Conservation (phyloP, 2,797 vertebrate genomes). For the Myotis myotis region DNA sequence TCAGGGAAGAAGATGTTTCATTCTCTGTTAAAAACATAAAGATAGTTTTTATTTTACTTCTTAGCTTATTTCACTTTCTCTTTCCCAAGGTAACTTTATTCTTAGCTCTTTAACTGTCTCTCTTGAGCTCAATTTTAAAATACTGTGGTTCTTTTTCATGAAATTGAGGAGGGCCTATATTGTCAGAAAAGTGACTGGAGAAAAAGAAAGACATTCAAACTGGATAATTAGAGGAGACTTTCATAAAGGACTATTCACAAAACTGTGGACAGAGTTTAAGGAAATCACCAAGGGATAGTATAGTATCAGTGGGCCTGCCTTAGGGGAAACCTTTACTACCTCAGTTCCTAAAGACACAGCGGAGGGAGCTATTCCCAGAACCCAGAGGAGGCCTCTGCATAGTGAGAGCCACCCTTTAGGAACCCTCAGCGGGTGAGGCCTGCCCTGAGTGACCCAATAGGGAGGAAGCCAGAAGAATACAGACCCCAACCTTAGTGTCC, state of each 20-base stretch:
- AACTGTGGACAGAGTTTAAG: neutral
- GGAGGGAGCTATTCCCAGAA: neutral
- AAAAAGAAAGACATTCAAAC: neutral
- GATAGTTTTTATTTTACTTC: neutral
- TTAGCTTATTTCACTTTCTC: neutral
- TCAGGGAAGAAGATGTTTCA: neutral
- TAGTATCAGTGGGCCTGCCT: neutral
- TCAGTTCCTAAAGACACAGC: neutral
- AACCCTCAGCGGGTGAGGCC: neutral
- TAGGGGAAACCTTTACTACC: neutral
- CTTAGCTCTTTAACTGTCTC: neutral
- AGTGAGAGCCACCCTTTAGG: neutral
- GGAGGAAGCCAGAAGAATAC: slow-evolving; percentile 1
- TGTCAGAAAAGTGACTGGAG: neutral
- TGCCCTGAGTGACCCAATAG: neutral
- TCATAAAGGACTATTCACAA: neutral
- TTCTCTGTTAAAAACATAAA: neutral
- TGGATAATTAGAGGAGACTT: neutral
- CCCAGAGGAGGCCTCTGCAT: neutral
- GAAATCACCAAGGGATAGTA: neutral
- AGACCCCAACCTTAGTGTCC: neutral
- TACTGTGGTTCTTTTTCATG: neutral
- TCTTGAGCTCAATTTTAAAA: slow-evolving; percentile 18
- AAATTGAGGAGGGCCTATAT: neutral
- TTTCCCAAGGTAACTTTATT: slow-evolving; percentile 29